Evolutionary conservation across 2,888 invertebrate species (phyloP), one percentile per base, ranked within the genome.

Genomic region (Mythimna lalbum): DNA sequence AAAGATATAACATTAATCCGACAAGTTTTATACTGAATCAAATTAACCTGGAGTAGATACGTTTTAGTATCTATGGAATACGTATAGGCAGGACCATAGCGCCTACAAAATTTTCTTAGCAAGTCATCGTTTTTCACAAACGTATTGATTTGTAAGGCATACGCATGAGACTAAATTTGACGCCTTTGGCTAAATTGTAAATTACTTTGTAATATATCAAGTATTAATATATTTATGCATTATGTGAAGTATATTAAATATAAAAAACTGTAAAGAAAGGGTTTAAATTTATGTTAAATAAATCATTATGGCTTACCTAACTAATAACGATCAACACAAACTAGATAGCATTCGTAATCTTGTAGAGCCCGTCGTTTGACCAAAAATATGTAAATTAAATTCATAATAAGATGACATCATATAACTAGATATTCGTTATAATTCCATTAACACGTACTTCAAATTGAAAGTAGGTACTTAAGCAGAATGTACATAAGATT

Each of bases 401-500:
- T 68, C 17, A 33, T 49, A 27, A 7, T 43, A 31, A 10, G 14
- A 56, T 76, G 71, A 76, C 71, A 62, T 70, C 71, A 79, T 47
- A 21, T 36, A 56, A n/a, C 63, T 43, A 14, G 49, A 47, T 63
- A 49, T 60, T 78, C 67, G 66, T 64, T 67, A 71, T 68, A 65
- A 80, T 80, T 75, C 76, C 23, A 80, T 76, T 71, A 71, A 64
- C 76, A 78, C 47, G 49, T 71, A 79, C 63, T 63, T 62, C 39
- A 55, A 64, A 55, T 62, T 62, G 43, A 60, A 65, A 65, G 62
- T 43, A 19, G 17, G 43, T 78, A 12, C 50, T 19, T 55, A 33
- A 74, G 60, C 65, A 78, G 74, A 62, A 79, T 71, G 56, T 79
- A 59, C 71, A n/a, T 43, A 57, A 12, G 10, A 27, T 27, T 21